Percentiles rank a stretch among this genome's conserved stretches.
Evolutionary conservation across 2,113 vertebrate genomes (phyloP).

Genomic region (Dicentrarchus labrax): DNA sequence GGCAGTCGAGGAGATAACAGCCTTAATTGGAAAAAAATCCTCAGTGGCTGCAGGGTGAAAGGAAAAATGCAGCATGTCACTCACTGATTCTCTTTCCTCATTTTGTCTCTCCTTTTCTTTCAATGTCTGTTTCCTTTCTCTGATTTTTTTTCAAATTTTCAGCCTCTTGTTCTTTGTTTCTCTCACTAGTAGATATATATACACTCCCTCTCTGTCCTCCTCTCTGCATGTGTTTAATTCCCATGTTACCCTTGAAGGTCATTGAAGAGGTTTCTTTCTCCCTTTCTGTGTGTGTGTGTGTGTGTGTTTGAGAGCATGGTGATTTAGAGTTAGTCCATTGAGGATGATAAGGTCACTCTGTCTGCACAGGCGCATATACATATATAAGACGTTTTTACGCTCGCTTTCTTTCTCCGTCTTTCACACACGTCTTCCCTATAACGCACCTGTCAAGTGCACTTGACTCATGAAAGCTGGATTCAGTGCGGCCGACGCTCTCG

Average conservation of each 20-base stretch:
- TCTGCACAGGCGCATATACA: conserved; percentile 24
- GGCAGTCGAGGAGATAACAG: conserved; percentile 52
- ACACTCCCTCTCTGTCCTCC: neutral
- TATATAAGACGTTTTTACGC: conserved; percentile 30
- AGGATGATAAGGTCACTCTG: conserved; percentile 50
- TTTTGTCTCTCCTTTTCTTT: neutral
- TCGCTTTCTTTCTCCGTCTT: conserved; percentile 10
- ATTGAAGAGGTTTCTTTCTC: conserved; percentile 21
- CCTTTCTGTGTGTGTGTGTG: conserved; percentile 11
- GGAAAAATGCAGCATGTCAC: conserved; percentile 36
- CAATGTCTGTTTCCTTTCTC: neutral
- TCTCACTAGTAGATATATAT: neutral
- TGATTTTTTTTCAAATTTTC: neutral
- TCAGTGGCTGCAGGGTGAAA: conserved; percentile 35
- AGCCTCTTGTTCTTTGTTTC: neutral
- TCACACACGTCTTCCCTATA: neutral
- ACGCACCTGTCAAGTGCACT: neutral
- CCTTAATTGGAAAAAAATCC: conserved; percentile 56
- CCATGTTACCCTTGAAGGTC: conserved; percentile 55
- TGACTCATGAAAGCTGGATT: neutral
- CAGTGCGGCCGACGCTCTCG: no score
- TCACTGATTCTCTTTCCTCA: neutral
- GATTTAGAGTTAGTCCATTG: conserved; percentile 35
- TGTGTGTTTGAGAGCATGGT: conserved; percentile 20
- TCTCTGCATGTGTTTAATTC: conserved; percentile 36